These are phyloP conservation scores for Dendrocincla fuliginosa DNA, from an alignment of 2,797 vertebrate genomes.

Conservation along the genomic window DNA sequence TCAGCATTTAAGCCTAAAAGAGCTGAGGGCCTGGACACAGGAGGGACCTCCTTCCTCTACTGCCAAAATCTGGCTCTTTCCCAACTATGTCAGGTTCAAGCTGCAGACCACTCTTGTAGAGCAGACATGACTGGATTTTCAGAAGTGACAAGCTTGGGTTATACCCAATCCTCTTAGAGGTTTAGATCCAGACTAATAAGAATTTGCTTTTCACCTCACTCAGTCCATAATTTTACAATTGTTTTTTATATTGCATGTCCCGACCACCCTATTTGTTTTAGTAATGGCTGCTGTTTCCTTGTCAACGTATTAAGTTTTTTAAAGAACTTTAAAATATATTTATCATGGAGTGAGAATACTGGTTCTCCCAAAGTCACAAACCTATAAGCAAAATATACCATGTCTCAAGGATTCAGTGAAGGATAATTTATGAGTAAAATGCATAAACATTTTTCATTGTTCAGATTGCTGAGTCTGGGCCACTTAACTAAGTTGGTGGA, in stretches of 20 bases:
- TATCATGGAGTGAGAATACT: not conserved
- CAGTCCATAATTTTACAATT: not conserved
- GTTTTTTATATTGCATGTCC: not conserved
- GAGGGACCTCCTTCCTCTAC: not conserved
- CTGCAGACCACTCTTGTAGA: not conserved
- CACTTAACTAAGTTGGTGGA: not conserved
- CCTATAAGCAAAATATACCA: not conserved
- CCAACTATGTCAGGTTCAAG: not conserved
- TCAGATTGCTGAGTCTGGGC: not conserved
- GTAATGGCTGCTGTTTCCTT: not conserved
- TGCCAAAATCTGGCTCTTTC: not conserved
- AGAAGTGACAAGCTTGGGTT: not conserved
- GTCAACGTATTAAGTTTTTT: not conserved
- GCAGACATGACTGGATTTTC: not conserved
- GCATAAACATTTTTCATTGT: not conserved
- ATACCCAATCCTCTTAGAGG: not conserved
- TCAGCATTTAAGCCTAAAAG: not conserved
- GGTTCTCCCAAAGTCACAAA: not conserved
- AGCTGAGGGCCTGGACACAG: rapidly evolving
- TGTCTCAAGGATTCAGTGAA: not conserved
- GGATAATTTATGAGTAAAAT: not conserved
- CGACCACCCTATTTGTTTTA: not conserved
- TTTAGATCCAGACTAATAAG: not conserved
- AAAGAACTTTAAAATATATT: not conserved
- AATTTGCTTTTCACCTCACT: not conserved